Base-by-base conservation (phyloP, 1,140 invertebrate genomes). In the Brachionus angularis region DNA sequence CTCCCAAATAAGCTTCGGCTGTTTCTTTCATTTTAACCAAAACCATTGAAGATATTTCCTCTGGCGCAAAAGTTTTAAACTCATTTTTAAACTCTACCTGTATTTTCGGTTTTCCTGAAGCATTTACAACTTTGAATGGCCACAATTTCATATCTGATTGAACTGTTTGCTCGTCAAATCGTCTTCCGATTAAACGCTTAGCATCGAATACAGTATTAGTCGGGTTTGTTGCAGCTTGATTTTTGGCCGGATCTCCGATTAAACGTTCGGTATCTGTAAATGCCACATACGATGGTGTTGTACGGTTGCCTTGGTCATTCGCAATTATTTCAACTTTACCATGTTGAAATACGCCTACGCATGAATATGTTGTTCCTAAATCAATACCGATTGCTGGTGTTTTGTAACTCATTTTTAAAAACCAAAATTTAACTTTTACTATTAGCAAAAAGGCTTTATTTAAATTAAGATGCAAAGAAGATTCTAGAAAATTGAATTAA, bases 241-340 rank as follows among this genome's bases (percentile, higher is more conserved):
- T 95, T 81, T 96, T 96, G 75, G 93, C 93, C 72, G 93, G 91
- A 86, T 96, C 93, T 72, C 93, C 93, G 80, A 96, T 93, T 73
- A 96, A 87, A 82, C 94, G 89, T 82, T 97, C 93, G 3, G 90
- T 93, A 77, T 97, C 93, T 53, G 91, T 96, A 85, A 97, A 96
- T 72, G 93, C 93, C 47, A 97, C 94, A 86, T 96, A 96, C 71
- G 89, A 92, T 61, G 94, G 94, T 67, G 94, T 97, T 33, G 93
- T 97, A 77, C 93, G 85, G 84, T 96, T 97, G 78, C 93, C 93
- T 82, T 97, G 92, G 82, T 96, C 93, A 79, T 96, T 96, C 75
- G 93, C 92, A 81, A 96, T 95, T 78, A 96, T 96, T 85, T 96
- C 93, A 61, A 96, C 93, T 83, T 94, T 95, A 77, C 92, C 89